Percentiles rank a stretch among this genome's conserved stretches.
These are phyloP conservation scores for Drosophila sordidula DNA, from an alignment of 2,888 invertebrate species.

Conservation along the genomic window DNA sequence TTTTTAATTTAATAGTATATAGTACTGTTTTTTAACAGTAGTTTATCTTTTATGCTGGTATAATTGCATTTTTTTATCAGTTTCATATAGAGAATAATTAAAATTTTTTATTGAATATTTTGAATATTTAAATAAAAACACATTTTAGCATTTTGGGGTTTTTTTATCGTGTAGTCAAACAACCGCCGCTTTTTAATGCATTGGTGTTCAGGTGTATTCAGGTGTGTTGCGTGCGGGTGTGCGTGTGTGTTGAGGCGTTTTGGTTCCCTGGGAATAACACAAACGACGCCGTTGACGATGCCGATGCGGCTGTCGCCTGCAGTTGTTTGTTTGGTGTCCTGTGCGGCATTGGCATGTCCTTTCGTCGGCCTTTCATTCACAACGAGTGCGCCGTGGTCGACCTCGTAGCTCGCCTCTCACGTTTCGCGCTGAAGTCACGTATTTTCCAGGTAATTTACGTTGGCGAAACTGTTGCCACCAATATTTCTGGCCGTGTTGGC, in stretches of 20 bases:
- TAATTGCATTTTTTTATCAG: too few relatives aligned
- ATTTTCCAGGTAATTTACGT: slow-evolving; percentile 85
- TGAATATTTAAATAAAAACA: not conserved
- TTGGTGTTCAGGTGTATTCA: slow-evolving; percentile 17
- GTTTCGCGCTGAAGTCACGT: slow-evolving; percentile 82
- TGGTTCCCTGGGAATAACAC: slow-evolving; percentile 21
- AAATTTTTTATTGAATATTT: too few relatives aligned
- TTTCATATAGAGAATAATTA: too few relatives aligned
- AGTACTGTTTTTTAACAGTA: too few relatives aligned
- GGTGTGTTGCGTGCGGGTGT: slow-evolving; percentile 17
- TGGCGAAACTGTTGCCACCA: slow-evolving; percentile 81
- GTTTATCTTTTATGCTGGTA: too few relatives aligned
- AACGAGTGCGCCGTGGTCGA: slow-evolving; percentile 33
- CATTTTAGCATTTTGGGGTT: not conserved
- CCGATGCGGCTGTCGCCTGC: slow-evolving; percentile 32
- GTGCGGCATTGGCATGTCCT: slow-evolving; percentile 48
- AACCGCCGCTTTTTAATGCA: slow-evolving; percentile 6
- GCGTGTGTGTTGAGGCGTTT: slow-evolving; percentile 29
- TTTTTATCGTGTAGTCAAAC: slow-evolving; percentile 13
- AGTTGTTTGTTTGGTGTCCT: slow-evolving; percentile 53
- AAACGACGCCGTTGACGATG: slow-evolving; percentile 17
- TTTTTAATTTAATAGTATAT: too few relatives aligned
- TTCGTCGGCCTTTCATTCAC: slow-evolving; percentile 49
- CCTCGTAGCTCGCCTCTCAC: slow-evolving; percentile 52
- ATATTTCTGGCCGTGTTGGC: slow-evolving; percentile 72